Evolutionary conservation across 2,113 vertebrate genomes (phyloP).

Genomic region (Oceanites oceanicus): DNA sequence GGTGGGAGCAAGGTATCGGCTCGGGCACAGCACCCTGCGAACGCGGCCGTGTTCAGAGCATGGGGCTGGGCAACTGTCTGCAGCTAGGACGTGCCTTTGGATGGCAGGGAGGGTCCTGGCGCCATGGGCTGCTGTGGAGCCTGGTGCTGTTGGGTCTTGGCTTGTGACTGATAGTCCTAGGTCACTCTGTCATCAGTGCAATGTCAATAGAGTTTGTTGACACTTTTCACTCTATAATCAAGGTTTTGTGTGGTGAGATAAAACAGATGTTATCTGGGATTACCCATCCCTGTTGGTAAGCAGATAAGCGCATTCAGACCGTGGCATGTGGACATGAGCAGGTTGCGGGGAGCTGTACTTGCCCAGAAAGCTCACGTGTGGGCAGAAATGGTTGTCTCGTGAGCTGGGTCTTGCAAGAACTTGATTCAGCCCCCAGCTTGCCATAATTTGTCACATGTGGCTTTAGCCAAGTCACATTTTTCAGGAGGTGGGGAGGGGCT

Average conservation of each 20-base stretch:
- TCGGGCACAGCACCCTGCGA: accelerated
- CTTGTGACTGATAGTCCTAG: background rate
- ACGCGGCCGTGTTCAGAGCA: accelerated
- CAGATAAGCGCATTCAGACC: background rate
- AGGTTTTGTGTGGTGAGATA: background rate
- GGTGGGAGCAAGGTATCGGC: accelerated
- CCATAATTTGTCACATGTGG: background rate
- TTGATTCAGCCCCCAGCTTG: background rate
- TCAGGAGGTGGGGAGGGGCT: background rate
- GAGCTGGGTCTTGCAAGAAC: background rate
- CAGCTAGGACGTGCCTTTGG: background rate
- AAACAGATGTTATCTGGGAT: background rate
- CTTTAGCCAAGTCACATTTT: background rate
- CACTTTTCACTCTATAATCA: background rate
- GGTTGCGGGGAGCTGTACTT: background rate
- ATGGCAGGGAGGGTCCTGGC: accelerated
- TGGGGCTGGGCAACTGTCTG: accelerated
- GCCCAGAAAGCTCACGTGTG: background rate
- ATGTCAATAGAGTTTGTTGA: background rate
- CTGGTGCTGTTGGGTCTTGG: accelerated
- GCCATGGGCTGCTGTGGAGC: accelerated
- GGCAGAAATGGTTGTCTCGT: background rate
- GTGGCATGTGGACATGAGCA: accelerated
- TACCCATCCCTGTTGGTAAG: background rate
- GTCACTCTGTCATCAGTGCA: accelerated